These are phyloP conservation scores for Gymnoscelis rufifasciata DNA, from an alignment of 2,888 invertebrate genomes.

Conservation along the genomic window DNA sequence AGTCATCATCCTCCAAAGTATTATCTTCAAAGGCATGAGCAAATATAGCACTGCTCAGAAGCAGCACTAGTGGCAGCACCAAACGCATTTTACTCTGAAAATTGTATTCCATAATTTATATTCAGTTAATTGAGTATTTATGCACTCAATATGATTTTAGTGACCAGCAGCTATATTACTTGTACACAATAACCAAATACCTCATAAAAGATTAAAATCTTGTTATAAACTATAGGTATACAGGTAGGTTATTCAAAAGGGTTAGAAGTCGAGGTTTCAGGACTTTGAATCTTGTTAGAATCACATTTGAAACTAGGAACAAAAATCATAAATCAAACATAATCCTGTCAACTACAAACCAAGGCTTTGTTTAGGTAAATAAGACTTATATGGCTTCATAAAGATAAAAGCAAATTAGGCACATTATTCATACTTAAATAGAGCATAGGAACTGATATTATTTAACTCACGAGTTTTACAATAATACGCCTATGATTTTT, in stretches of 20 bases:
- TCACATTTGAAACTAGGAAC: background rate
- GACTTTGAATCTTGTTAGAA: no score
- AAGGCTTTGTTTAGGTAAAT: slow-evolving; percentile 12
- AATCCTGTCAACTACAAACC: slow-evolving; percentile 17
- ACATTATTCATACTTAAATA: slow-evolving; percentile 17
- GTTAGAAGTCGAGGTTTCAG: no score
- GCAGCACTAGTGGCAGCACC: slow-evolving; percentile 47
- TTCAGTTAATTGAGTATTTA: no score
- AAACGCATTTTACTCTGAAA: slow-evolving; percentile 49
- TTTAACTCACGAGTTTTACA: background rate
- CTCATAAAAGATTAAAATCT: background rate
- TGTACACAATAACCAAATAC: background rate
- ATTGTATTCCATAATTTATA: no score
- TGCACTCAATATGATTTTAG: no score
- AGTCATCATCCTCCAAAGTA: slow-evolving; percentile 89
- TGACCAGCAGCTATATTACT: background rate
- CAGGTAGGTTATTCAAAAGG: background rate
- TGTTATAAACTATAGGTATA: background rate
- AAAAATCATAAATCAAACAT: background rate
- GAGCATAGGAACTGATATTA: background rate
- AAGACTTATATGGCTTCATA: slow-evolving; percentile 12
- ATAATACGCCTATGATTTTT: background rate
- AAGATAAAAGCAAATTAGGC: background rate
- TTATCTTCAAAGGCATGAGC: slow-evolving; percentile 64
- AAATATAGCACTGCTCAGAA: slow-evolving; percentile 47